Conservation (phyloP, 1,140 invertebrate genomes). For the Caenorhabditis briggsae region DNA sequence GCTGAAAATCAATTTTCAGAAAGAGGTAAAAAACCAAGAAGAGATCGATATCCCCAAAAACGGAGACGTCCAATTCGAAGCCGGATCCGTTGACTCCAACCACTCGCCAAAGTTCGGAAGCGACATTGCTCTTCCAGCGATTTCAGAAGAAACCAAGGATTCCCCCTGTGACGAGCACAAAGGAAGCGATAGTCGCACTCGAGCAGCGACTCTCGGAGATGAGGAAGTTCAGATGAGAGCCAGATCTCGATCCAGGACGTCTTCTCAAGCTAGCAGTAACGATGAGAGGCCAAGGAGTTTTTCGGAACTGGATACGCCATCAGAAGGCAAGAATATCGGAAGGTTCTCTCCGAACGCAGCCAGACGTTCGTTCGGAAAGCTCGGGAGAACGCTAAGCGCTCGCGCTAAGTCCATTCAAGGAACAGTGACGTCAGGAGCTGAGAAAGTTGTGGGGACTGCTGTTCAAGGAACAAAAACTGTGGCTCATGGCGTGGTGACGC, state of each 20-base stretch:
- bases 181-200: not conserved
- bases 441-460: conserved; percentile 73
- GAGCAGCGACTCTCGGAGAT: conserved; percentile 21
- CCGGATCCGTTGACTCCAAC: conserved; percentile 21
- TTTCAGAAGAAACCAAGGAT: conserved; percentile 55
- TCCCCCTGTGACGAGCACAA: not conserved
- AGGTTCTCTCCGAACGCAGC: conserved; percentile 75
- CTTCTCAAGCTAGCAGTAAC: conserved; percentile 26
- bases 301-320: conserved; percentile 59
- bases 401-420: conserved; percentile 74
- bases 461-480: conserved; percentile 77
- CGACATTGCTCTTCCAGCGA: conserved; percentile 26
- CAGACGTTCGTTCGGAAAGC: conserved; percentile 73
- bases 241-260: not conserved
- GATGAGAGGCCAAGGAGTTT: conserved; percentile 55
- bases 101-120: conserved; percentile 45
- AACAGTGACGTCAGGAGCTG: conserved; percentile 64
- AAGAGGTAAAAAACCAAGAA: not conserved
- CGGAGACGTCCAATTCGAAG: conserved; percentile 14
- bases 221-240: conserved; percentile 36
- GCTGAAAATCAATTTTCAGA: not conserved
- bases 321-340: conserved; percentile 64
- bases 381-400: conserved; percentile 74
- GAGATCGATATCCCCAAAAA: conserved; percentile 39
- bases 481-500: conserved; percentile 76